A percentile compares a stretch with the other conserved stretches of the same genome.
Conservation (phyloP, 2,797 vertebrate genomes). For the Pyrocephalus nanus region DNA sequence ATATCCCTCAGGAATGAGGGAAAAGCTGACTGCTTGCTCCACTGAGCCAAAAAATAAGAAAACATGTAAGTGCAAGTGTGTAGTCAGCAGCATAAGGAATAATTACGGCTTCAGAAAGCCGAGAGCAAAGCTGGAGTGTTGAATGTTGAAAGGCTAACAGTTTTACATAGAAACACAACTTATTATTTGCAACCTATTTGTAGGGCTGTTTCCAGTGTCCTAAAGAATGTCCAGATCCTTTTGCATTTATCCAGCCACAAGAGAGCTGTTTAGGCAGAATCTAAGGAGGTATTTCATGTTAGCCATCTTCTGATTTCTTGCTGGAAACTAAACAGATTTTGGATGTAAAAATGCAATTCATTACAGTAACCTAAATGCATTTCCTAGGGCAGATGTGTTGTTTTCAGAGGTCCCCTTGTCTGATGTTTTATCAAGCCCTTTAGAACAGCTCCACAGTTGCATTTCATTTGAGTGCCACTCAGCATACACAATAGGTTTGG, state of each 20-base stretch:
- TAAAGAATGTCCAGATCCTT: not conserved
- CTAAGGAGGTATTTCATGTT: not conserved
- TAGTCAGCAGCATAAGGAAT: conserved; percentile 3
- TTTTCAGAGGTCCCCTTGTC: not conserved
- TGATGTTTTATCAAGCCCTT: not conserved
- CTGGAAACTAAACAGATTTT: not conserved
- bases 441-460: not conserved
- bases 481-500: not conserved
- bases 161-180: not conserved
- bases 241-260: not conserved
- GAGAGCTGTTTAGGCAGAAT: not conserved
- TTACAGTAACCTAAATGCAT: not conserved
- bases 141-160: not conserved
- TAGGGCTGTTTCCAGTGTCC: not conserved
- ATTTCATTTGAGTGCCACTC: not conserved
- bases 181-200: not conserved
- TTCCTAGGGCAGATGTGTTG: not conserved
- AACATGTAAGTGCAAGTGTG: conserved; percentile 57
- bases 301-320: not conserved
- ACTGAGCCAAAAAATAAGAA: conserved; percentile 51
- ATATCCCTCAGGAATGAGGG: conserved; percentile 64
- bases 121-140: not conserved
- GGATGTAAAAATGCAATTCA: not conserved
- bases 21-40: conserved; percentile 68
- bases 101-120: not conserved